These are phyloP conservation scores for Rhea pennata DNA, from an alignment of 2,113 vertebrate species.

Conservation along the genomic window DNA sequence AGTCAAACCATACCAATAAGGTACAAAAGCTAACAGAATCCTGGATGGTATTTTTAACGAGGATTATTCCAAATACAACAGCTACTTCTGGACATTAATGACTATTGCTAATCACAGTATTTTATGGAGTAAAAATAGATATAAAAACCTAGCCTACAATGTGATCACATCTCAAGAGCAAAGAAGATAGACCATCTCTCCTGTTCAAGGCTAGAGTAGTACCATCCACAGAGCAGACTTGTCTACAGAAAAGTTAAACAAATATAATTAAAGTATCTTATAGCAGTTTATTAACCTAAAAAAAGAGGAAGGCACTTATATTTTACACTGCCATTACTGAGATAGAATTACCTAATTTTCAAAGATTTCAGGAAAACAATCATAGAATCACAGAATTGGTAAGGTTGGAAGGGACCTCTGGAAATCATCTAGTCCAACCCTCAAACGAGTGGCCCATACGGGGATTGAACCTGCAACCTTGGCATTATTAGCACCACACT, in stretches of 20 bases:
- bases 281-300: background rate
- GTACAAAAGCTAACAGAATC: background rate
- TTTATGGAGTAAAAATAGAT: background rate
- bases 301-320: background rate
- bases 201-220: background rate
- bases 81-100: background rate
- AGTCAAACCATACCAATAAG: background rate
- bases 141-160: background rate
- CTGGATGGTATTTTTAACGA: background rate
- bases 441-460: too few species aligned
- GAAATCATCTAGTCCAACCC: too few species aligned
- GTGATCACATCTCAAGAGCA: background rate
- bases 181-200: background rate
- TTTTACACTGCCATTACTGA: background rate
- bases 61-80: background rate
- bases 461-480: too few species aligned
- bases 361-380: background rate
- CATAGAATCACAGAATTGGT: too few species aligned
- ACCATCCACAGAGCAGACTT: background rate
- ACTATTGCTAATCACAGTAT: background rate
- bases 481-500: too few species aligned
- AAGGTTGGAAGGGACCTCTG: too few species aligned
- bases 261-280: background rate
- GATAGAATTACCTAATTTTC: background rate
- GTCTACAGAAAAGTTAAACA: background rate